These are phyloP conservation scores for Drosophila subpulchrella DNA, from an alignment of 1,140 invertebrate genomes.

Conservation along the genomic window DNA sequence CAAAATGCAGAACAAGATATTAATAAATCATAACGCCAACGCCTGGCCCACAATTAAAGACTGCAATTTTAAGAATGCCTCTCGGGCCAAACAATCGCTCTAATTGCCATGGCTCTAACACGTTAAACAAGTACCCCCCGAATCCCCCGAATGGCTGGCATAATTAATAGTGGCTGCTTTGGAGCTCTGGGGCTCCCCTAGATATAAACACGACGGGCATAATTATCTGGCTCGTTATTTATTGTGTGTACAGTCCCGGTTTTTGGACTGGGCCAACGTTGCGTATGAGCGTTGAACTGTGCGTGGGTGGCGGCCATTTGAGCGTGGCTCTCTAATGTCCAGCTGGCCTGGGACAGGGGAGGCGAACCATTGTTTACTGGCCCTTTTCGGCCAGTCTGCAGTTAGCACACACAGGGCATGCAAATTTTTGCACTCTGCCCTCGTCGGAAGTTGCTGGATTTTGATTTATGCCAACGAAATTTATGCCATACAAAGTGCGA, in stretches of 20 bases:
- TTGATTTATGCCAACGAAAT: conserved; percentile 83
- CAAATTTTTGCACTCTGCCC: conserved; percentile 78
- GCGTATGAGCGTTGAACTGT: conserved; percentile 68
- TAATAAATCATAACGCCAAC: conserved; percentile 61
- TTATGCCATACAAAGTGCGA: conserved; percentile 69
- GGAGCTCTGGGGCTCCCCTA: conserved; percentile 41
- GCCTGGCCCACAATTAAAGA: conserved; percentile 60
- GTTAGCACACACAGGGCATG: conserved; percentile 50
- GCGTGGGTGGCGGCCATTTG: conserved; percentile 75
- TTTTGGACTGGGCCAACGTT: conserved; percentile 52
- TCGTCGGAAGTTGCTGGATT: conserved; percentile 78
- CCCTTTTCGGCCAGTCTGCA: conserved; percentile 46
- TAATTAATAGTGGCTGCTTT: conserved; percentile 50
- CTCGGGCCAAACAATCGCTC: conserved; percentile 36
- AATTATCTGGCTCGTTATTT: conserved; percentile 78
- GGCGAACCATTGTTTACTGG: conserved; percentile 46
- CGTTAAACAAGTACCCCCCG: conserved; percentile 23
- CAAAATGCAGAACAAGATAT: conserved; percentile 33
- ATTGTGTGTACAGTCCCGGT: conserved; percentile 53
- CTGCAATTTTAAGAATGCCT: conserved; percentile 54
- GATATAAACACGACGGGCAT: conserved; percentile 64
- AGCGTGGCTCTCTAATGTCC: conserved; percentile 69
- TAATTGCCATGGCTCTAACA: conserved; percentile 49
- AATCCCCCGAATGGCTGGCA: conserved; percentile 3
- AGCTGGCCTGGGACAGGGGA: not conserved